Evolutionary conservation across 2,113 vertebrate genomes (phyloP).

Genomic region (Callipepla squamata): DNA sequence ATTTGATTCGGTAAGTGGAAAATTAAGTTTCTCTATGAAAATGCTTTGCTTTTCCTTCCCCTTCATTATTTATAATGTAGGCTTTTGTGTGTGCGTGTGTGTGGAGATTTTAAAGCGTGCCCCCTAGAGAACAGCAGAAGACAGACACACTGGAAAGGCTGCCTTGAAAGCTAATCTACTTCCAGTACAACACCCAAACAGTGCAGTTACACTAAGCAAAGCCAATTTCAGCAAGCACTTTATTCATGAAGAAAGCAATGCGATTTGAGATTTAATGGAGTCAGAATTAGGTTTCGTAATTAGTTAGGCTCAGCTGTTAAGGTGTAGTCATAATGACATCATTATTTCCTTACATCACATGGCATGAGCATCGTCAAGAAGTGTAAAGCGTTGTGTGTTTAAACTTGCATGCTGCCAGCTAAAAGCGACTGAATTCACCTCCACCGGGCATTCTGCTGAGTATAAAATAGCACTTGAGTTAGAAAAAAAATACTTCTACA

Average conservation of each 20-base stretch:
- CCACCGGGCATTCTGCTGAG: slow-evolving; percentile 27
- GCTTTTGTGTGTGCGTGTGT: not conserved
- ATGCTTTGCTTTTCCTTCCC: slow-evolving; percentile 32
- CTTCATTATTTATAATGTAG: slow-evolving; percentile 37
- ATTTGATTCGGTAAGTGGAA: slow-evolving; percentile 68
- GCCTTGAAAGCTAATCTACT: slow-evolving; percentile 54
- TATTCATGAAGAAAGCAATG: slow-evolving; percentile 65
- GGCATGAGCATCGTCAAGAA: slow-evolving; percentile 1
- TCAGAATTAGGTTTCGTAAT: slow-evolving; percentile 76
- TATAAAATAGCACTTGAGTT: slow-evolving; percentile 50
- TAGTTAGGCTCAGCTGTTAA: slow-evolving; percentile 72
- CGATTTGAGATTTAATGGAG: slow-evolving; percentile 64
- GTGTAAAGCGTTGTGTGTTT: not conserved
- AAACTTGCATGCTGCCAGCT: not conserved
- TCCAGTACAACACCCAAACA: slow-evolving; percentile 36
- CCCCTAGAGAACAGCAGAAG: slow-evolving; percentile 57
- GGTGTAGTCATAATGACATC: slow-evolving; percentile 68
- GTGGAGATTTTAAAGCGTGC: slow-evolving; percentile 25
- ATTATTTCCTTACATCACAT: slow-evolving; percentile 55
- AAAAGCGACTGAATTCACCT: slow-evolving; percentile 46
- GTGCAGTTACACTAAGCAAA: slow-evolving; percentile 35
- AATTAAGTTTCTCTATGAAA: slow-evolving; percentile 67
- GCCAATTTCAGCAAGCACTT: slow-evolving; percentile 67
- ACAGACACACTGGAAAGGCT: not conserved
- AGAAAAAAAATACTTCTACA: slow-evolving; percentile 42